These are phyloP conservation scores for Ischnura elegans DNA, from an alignment of 2,888 invertebrate genomes.

Conservation along the genomic window DNA sequence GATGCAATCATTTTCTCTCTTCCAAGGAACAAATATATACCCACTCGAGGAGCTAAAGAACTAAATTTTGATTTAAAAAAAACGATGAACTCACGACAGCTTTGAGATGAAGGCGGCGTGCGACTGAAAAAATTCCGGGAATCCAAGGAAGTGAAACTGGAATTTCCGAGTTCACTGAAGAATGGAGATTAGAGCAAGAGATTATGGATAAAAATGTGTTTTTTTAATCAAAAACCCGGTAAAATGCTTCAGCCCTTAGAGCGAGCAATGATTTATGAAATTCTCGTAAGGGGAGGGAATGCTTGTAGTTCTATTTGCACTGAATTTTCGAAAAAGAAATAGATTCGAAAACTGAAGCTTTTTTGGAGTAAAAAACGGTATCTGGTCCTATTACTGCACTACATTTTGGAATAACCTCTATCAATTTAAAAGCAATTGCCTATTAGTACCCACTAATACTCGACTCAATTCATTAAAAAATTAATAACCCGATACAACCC, in stretches of 20 bases:
- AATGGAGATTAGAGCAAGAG: neutral
- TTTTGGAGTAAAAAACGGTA: too few relatives aligned
- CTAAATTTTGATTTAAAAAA: neutral
- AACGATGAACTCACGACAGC: neutral
- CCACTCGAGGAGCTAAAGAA: neutral
- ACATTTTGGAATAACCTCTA: too few relatives aligned
- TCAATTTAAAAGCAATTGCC: too few relatives aligned
- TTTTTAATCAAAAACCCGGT: neutral
- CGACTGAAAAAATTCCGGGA: neutral
- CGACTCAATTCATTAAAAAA: too few relatives aligned
- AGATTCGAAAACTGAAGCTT: too few relatives aligned
- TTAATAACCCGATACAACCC: too few relatives aligned
- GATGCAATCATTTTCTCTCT: neutral
- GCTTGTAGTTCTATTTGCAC: too few relatives aligned
- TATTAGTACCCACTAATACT: too few relatives aligned
- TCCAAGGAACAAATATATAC: neutral
- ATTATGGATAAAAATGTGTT: neutral
- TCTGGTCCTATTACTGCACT: too few relatives aligned
- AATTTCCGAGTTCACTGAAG: neutral
- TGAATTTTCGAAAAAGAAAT: too few relatives aligned
- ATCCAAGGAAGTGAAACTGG: neutral
- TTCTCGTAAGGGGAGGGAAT: too few relatives aligned
- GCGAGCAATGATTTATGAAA: too few relatives aligned
- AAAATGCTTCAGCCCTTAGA: neutral
- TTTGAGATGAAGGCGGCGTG: neutral